These are phyloP conservation scores for Phorcus lineatus DNA, from an alignment of 2,888 invertebrate species.

Conservation along the genomic window DNA sequence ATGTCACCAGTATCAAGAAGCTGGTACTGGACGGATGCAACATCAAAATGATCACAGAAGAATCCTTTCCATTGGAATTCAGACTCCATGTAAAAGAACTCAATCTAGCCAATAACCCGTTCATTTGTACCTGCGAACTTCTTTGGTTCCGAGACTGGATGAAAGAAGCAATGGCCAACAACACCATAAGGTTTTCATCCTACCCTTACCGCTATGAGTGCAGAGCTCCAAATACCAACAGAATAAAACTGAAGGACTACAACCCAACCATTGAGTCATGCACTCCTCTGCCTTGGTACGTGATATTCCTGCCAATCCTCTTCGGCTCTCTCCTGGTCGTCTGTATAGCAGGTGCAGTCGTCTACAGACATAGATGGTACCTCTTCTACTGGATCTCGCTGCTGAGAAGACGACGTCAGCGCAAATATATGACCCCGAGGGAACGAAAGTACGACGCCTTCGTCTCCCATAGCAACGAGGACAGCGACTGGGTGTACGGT, in stretches of 20 bases:
- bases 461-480: background rate
- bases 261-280: conserved; percentile 21
- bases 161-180: conserved; percentile 72
- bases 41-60: conserved; percentile 14
- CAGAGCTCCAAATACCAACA: background rate
- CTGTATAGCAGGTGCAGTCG: background rate
- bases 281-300: background rate
- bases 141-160: conserved; percentile 95
- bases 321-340: background rate
- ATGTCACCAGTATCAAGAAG: conserved; percentile 1
- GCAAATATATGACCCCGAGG: background rate
- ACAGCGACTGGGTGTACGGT: conserved; percentile 12
- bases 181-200: background rate
- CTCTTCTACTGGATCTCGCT: background rate
- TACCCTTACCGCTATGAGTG: conserved; percentile 17
- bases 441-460: conserved; percentile 14
- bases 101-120: conserved; percentile 88
- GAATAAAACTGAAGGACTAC: background rate
- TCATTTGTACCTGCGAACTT: conserved; percentile 91
- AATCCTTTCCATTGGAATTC: conserved; percentile 8
- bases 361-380: conserved; percentile 10
- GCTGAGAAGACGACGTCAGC: background rate
- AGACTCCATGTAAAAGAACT: conserved; percentile 76
- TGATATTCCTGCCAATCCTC: background rate
- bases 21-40: background rate